Conservation (phyloP, 2,888 invertebrate genomes). For the Zygothrica quintamaculata region DNA sequence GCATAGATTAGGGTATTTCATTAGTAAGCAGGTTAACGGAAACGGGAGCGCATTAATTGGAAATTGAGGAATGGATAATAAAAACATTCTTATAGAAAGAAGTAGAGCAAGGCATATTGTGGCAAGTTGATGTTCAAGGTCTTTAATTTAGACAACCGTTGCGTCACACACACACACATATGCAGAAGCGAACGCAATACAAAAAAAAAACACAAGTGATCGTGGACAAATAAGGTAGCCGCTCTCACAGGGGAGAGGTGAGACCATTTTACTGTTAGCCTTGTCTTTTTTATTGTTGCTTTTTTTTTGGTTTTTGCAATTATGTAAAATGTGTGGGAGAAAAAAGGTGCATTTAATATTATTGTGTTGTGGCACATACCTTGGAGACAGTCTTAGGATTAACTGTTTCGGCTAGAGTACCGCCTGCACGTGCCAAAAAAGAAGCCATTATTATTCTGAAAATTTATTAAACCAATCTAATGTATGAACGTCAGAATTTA, state of each 20-base stretch:
- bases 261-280: conserved; percentile 27
- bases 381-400: conserved; percentile 89
- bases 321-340: conserved; percentile 73
- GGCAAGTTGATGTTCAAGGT: conserved; percentile 42
- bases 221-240: conserved; percentile 34
- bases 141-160: conserved; percentile 24
- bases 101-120: conserved; percentile 15
- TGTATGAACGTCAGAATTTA: conserved; percentile 24
- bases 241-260: conserved; percentile 9
- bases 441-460: conserved; percentile 88
- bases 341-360: conserved; percentile 35
- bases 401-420: conserved; percentile 88
- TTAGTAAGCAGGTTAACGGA: conserved; percentile 60
- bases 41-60: conserved; percentile 36
- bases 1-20: conserved; percentile 55
- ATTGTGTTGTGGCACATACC: conserved; percentile 86
- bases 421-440: conserved; percentile 90
- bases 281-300: conserved; percentile 48
- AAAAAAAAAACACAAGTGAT: conserved; percentile 41
- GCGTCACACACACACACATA: conserved; percentile 45
- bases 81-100: too few relatives aligned
- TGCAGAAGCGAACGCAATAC: conserved; percentile 7
- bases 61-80: conserved; percentile 68
- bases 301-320: conserved; percentile 68
- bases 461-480: conserved; percentile 28